Evolutionary conservation across 2,113 vertebrate species (phyloP), one percentile per base, ranked within the genome.

Genomic region (Chaetodon trifascialis): DNA sequence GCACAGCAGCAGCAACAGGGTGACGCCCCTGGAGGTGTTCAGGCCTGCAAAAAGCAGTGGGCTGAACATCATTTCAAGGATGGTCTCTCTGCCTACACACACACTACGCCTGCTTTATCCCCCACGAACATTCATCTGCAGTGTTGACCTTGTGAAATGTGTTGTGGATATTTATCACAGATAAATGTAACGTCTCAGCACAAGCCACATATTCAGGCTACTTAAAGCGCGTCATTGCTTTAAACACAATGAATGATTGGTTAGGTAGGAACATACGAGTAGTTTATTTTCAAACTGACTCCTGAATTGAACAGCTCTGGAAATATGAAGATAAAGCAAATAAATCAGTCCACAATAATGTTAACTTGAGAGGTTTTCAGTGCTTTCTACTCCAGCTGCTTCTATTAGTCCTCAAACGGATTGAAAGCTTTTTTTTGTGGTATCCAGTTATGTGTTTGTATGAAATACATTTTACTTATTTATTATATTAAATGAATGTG

Each of bases 81-180:
- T 34, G 71, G 17, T 76, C 34, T 60, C 14, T 51, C 55, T 4
- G 51, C 30, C 30, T 30, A 30, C 68, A 66, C 73, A 30, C 68
- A 66, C 73, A 44, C n/a, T 65, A 11, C 49, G 46, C 46, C 63
- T 68, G 40, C 23, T 30, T 34, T 2, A 9, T 77, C 79, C 66
- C 79, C 51, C 8, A 66, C 58, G 67, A 74, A 72, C 65, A 52
- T 49, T n/a, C 8, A 46, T 15, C 63, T 23, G n/a, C 42, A 62
- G 36, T 63, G 17, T 21, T 58, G 21, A 38, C 63, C 46, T 82
- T 79, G 65, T 84, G 54, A 66, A 85, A 71, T 49, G 11, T 36
- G 36, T 83, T 49, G 59, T 52, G 59, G 72, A 69, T 85, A 74
- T 82, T 74, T 73, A 72, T 89, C 76, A 76, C 69, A 7, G 70